Conservation (phyloP, 2,888 invertebrate genomes). For the Neoscelio sp. region DNA sequence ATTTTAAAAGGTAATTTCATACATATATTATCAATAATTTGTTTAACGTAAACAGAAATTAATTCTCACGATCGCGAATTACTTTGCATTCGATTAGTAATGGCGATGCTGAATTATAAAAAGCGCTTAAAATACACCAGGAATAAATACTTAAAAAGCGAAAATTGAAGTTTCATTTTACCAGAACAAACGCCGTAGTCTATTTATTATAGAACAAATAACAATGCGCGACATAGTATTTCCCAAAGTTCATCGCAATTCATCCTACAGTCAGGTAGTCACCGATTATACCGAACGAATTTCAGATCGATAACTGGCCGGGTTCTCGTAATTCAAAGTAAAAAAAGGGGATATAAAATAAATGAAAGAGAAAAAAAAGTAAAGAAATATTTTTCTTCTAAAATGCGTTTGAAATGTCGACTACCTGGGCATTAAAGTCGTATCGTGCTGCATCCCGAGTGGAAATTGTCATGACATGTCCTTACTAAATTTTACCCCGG, state of each 20-base stretch:
- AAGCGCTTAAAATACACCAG: constrained; percentile 27
- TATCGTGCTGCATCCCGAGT: constrained; percentile 45
- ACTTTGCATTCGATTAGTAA: too few species aligned
- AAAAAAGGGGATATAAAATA: constrained; percentile 16
- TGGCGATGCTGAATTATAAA: constrained; percentile 21
- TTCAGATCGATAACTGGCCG: constrained; percentile 62
- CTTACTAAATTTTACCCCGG: constrained; percentile 54
- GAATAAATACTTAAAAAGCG: constrained; percentile 30
- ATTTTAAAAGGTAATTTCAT: too few species aligned
- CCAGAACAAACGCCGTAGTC: constrained; percentile 38
- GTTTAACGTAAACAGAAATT: too few species aligned
- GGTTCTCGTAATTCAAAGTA: constrained; percentile 59
- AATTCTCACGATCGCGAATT: too few species aligned
- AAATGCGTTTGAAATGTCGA: constrained; percentile 50
- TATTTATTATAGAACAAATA: constrained; percentile 58
- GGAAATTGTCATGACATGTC: constrained; percentile 61
- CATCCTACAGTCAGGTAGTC: constrained; percentile 40
- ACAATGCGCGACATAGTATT: constrained; percentile 41
- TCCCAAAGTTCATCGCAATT: constrained; percentile 54
- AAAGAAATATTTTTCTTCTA: constrained; percentile 51
- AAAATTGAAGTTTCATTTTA: constrained; percentile 49
- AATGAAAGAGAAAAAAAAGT: constrained; percentile 14
- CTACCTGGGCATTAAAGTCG: constrained; percentile 54
- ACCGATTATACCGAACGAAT: constrained; percentile 60
- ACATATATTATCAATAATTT: too few species aligned